Conservation (phyloP, 1,140 invertebrate species). For the Probaryconus sp. region DNA sequence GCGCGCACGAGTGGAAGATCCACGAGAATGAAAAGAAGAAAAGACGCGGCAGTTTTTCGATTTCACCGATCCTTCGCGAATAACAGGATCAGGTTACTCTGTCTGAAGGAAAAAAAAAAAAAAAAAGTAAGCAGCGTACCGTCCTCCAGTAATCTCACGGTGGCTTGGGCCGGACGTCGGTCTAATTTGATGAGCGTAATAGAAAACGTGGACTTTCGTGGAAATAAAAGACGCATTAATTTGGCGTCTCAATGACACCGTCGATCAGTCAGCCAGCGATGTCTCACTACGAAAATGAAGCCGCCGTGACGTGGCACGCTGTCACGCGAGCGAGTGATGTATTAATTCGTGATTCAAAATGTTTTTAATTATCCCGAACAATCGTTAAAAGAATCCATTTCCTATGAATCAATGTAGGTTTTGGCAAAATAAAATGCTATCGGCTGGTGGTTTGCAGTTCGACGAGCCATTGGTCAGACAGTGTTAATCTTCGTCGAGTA, state of each 20-base stretch:
- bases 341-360: constrained; percentile 43
- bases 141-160: constrained; percentile 38
- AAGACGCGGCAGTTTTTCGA: constrained; percentile 37
- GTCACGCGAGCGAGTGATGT: constrained; percentile 15
- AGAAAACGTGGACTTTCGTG: constrained; percentile 1
- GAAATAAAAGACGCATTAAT: background rate
- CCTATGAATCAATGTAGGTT: no score
- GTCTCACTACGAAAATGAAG: constrained; percentile 22
- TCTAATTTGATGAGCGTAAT: constrained; percentile 10
- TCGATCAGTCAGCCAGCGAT: background rate
- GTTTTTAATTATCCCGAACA: background rate
- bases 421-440: no score
- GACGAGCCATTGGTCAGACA: no score
- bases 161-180: constrained; percentile 13
- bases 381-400: no score
- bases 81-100: constrained; percentile 76
- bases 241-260: no score
- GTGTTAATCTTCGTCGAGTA: constrained; percentile 65
- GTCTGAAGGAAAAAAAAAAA: constrained; percentile 68
- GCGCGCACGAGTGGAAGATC: constrained; percentile 63
- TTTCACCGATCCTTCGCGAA: constrained; percentile 62
- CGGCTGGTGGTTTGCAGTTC: constrained; percentile 15
- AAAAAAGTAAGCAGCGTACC: no score
- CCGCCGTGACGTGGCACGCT: constrained; percentile 27
- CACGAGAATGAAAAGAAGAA: constrained; percentile 29